Evolutionary conservation across 2,888 invertebrate species (phyloP).

Genomic region (Nebria brevicollis): DNA sequence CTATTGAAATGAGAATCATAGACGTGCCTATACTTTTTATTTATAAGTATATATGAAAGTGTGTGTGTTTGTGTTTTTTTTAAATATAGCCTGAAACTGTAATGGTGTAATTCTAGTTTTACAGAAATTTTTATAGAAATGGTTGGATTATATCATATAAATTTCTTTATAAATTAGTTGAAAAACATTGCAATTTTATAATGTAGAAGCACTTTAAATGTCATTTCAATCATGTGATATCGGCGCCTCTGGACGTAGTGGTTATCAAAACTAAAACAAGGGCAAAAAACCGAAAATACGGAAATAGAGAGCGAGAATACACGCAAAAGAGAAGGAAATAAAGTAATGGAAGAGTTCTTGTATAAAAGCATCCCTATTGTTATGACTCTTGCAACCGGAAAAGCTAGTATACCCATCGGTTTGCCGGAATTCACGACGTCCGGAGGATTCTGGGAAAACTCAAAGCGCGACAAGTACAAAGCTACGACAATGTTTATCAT

Average conservation of each 20-base stretch:
- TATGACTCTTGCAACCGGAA: conserved; percentile 20
- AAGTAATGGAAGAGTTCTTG: conserved; percentile 27
- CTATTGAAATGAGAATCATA: not conserved
- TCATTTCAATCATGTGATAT: not conserved
- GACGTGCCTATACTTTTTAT: not conserved
- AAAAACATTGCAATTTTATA: not conserved
- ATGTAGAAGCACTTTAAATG: not conserved
- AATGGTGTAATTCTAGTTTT: no score
- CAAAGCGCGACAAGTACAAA: conserved; percentile 1
- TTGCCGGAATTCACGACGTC: conserved; percentile 23
- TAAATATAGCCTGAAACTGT: no score
- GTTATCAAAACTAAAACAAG: conserved; percentile 4
- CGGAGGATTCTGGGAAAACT: not conserved
- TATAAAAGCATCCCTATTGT: conserved; percentile 29
- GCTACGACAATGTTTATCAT: not conserved
- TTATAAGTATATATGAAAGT: no score
- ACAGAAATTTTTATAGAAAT: no score
- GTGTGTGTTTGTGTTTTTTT: no score
- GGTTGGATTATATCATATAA: no score
- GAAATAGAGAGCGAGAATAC: not conserved
- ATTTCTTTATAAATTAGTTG: no score
- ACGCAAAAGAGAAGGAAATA: conserved; percentile 7
- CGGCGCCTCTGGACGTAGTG: not conserved
- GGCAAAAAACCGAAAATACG: not conserved
- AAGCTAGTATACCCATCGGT: conserved; percentile 28